Evolutionary conservation across 2,113 vertebrate species (phyloP).

Genomic region (Pseudolaguvia tuberculata): DNA sequence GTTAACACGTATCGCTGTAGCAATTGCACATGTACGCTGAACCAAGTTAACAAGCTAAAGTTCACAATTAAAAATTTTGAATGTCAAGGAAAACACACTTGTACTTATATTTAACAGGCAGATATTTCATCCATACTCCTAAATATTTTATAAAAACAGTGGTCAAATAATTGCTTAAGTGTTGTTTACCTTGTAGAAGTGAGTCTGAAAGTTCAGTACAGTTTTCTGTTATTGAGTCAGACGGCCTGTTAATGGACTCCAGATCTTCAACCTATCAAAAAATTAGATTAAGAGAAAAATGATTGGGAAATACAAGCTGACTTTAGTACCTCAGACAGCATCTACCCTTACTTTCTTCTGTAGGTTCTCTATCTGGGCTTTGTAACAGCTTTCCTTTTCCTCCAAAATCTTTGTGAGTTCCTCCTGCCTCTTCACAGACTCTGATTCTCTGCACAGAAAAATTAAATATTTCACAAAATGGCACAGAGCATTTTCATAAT

Average conservation of each 20-base stretch:
- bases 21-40: not conserved
- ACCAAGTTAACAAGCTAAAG: not conserved
- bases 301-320: not conserved
- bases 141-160: not conserved
- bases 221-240: slow-evolving; percentile 1
- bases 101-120: not conserved
- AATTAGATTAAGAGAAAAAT: not conserved
- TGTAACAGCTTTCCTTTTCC: slow-evolving; percentile 77
- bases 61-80: not conserved
- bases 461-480: not conserved
- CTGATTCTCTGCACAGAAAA: slow-evolving; percentile 73
- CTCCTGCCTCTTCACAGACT: slow-evolving; percentile 84
- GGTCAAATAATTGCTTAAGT: not conserved
- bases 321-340: slow-evolving; percentile 41
- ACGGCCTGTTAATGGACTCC: slow-evolving; percentile 18
- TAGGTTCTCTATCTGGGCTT: slow-evolving; percentile 71
- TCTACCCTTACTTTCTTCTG: slow-evolving; percentile 72
- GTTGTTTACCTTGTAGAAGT: slow-evolving; percentile 22
- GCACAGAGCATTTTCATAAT: too few species aligned
- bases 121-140: slow-evolving; percentile 7
- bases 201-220: slow-evolving; percentile 26
- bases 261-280: slow-evolving; percentile 30
- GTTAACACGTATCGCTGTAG: not conserved
- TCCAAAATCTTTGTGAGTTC: slow-evolving; percentile 74
- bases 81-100: not conserved